A percentile compares a stretch with the other conserved stretches of the same genome.
Evolutionary conservation across 2,797 vertebrate species (phyloP).

Genomic region (Podarcis siculus): DNA sequence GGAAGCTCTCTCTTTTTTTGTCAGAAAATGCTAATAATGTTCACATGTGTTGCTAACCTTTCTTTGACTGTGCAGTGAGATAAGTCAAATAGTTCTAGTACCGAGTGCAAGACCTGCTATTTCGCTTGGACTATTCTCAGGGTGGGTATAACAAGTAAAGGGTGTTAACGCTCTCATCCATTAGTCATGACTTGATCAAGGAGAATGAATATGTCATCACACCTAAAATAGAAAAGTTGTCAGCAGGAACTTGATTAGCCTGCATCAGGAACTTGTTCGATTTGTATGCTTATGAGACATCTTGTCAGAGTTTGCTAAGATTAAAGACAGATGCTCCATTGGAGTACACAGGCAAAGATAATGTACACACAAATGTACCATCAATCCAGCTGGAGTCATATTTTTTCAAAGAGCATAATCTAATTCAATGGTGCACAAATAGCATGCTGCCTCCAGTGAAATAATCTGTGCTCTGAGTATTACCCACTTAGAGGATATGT

Average conservation of each 20-base stretch:
- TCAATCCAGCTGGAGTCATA: slow-evolving; percentile 53
- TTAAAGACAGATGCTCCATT: slow-evolving; percentile 63
- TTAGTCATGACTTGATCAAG: slow-evolving; percentile 54
- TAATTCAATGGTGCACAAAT: slow-evolving; percentile 57
- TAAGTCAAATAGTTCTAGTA: slow-evolving; percentile 20
- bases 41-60: slow-evolving; percentile 9
- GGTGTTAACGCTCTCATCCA: slow-evolving; percentile 45
- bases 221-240: slow-evolving; percentile 64
- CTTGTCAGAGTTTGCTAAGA: slow-evolving; percentile 53
- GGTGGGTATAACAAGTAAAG: slow-evolving; percentile 45
- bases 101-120: slow-evolving; percentile 27
- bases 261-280: slow-evolving; percentile 60
- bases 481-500: slow-evolving; percentile 25
- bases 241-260: slow-evolving; percentile 65
- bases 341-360: slow-evolving; percentile 62
- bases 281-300: slow-evolving; percentile 68
- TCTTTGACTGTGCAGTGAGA: slow-evolving; percentile 55
- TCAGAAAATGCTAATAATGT: slow-evolving; percentile 46
- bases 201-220: slow-evolving; percentile 55
- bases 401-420: slow-evolving; percentile 60
- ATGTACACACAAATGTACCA: slow-evolving; percentile 59
- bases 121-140: slow-evolving; percentile 42
- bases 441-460: slow-evolving; percentile 21
- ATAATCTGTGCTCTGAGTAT: slow-evolving; percentile 20
- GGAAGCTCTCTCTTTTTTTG: slow-evolving; percentile 28